phyloP scores from a whole-genome alignment of 2,888 invertebrate species.

The Pilophorus perplexus region DNA sequence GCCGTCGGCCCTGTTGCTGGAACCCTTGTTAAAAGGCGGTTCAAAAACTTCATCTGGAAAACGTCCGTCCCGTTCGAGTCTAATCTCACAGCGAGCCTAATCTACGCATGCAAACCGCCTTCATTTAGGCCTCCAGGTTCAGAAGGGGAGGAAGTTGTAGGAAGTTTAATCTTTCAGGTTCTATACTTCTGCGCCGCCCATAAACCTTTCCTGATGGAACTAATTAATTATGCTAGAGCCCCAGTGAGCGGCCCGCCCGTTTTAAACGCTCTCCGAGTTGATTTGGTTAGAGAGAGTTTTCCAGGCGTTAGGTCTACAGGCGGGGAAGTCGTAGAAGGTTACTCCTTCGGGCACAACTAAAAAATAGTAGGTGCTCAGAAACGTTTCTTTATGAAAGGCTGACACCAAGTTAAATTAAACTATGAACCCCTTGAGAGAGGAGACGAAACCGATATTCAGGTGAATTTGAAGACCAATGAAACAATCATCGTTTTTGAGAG shows the following conservation, averaged over 20 bases:
- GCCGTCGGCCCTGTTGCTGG: too few relatives aligned
- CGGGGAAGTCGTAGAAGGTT: background rate
- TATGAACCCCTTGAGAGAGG: too few relatives aligned
- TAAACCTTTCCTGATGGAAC: conserved; percentile 13
- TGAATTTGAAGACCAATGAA: too few relatives aligned
- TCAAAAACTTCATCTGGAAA: conserved; percentile 1
- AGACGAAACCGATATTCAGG: too few relatives aligned
- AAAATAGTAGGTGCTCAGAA: too few relatives aligned
- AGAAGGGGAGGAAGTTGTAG: conserved; percentile 1
- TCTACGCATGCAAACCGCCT: conserved; percentile 18
- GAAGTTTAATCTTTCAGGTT: conserved; percentile 22
- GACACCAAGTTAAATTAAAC: too few relatives aligned
- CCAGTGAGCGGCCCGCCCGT: background rate
- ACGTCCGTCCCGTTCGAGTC: background rate
- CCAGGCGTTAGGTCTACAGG: background rate
- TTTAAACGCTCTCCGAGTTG: background rate
- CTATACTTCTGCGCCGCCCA: background rate
- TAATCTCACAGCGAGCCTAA: conserved; percentile 2
- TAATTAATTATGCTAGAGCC: conserved; percentile 16
- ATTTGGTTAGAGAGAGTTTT: background rate
- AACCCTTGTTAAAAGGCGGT: background rate
- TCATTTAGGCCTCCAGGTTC: conserved; percentile 13
- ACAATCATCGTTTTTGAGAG: too few relatives aligned
- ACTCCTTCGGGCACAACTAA: background rate
- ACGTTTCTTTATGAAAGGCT: too few relatives aligned